Evolutionary conservation across 2,888 invertebrate species (phyloP), one percentile per base, ranked within the genome.

Genomic region (Hoplodrina blanda): DNA sequence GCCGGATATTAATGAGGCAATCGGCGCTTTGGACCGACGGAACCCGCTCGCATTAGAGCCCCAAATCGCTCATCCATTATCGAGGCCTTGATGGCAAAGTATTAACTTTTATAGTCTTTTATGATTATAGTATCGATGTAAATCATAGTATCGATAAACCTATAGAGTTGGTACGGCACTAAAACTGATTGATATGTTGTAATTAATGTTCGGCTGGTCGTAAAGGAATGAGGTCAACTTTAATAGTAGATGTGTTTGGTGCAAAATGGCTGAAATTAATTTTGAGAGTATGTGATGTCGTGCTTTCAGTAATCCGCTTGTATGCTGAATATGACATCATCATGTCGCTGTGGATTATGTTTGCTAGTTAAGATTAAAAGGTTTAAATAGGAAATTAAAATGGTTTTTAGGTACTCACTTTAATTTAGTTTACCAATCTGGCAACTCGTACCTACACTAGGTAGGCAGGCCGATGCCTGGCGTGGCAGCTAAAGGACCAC

Each of bases 1-100:
- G 83, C 89, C 90, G 91, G 92, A 91, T 92, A 93, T 93, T 93
- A 92, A 94, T 93, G 93, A 93, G 92, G 89, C 91, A 91, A 92
- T 92, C 90, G 90, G 83, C 88, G 88, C 87, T 80, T 77, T 85
- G 83, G 85, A 80, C 85, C 84, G 76, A 74, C 87, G 89, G 88
- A 89, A 88, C 87, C 87, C 86, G 88, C 88, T 87, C 89, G 84
- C 88, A 88, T 89, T 89, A 88, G 85, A 83, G 85, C 71, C 72
- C 84, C 84, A 86, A 89, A 88, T 87, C 87, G 84, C 80, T 86
- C 87, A 87, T 89, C 88, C 87, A 91, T 92, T 91, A 92, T 87
- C 86, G 87, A 89, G 89, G 90, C 78, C 70, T 87, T 87, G 78
- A 83, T 77, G 79, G 81, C 76, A 80, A 82, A 80, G 80, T 86